Evolutionary conservation across 2,888 invertebrate genomes (phyloP).

Genomic region (Ophion obscuratus): DNA sequence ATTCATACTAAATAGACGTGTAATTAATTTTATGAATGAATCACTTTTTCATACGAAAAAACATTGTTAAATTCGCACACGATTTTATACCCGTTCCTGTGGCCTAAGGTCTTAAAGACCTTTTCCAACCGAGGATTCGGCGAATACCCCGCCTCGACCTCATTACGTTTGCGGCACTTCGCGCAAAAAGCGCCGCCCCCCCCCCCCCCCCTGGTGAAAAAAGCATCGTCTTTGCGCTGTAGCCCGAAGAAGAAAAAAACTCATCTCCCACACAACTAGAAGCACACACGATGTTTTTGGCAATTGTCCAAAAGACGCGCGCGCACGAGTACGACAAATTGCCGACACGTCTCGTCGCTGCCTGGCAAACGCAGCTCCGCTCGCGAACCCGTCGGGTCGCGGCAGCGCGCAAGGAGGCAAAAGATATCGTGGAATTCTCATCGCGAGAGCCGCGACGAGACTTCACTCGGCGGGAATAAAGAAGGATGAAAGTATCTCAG

Average conservation of each 20-base stretch:
- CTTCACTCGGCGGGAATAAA: not conserved
- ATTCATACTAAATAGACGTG: no score
- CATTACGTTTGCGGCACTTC: not conserved
- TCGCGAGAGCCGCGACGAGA: conserved; percentile 19
- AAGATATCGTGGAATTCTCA: conserved; percentile 38
- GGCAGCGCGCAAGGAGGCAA: conserved; percentile 36
- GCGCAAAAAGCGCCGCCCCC: not conserved
- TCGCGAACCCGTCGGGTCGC: conserved; percentile 15
- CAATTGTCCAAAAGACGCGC: conserved; percentile 42
- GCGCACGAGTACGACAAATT: conserved; percentile 19
- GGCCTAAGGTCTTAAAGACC: no score
- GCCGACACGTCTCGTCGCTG: conserved; percentile 25
- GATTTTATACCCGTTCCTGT: no score
- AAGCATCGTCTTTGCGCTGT: conserved; percentile 7
- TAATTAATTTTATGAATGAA: no score
- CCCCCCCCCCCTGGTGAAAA: not conserved
- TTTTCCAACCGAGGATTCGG: no score
- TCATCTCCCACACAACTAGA: not conserved
- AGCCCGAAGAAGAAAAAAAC: not conserved
- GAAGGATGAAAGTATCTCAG: not conserved
- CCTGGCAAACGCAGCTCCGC: conserved; percentile 31
- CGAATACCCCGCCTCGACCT: not conserved
- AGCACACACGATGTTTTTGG: conserved; percentile 27
- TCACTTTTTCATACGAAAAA: no score
- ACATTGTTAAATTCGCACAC: no score